Percentiles rank a stretch among this genome's conserved stretches.
These are phyloP conservation scores for Halisarca cf. caerulea DNA, from an alignment of 37 sponge, comb jelly and placozoan genomes.

Conservation along the genomic window DNA sequence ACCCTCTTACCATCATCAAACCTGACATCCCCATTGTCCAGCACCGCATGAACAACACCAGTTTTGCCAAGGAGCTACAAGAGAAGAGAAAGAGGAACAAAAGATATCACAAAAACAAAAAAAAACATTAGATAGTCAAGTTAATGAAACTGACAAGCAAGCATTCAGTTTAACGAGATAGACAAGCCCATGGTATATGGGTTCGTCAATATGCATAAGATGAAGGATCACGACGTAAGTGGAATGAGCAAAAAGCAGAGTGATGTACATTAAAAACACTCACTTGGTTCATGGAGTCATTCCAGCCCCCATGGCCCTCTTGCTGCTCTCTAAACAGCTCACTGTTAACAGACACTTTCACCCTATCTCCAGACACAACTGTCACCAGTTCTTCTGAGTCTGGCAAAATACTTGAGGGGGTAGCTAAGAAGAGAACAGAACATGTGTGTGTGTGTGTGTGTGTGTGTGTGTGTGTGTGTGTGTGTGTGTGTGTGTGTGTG, in stretches of 20 bases:
- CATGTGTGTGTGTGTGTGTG: neutral
- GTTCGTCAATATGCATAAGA: neutral
- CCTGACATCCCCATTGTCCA: slow-evolving; percentile 70
- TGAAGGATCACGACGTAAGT: too few species aligned
- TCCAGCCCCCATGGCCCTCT: slow-evolving; percentile 94
- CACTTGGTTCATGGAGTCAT: slow-evolving; percentile 72
- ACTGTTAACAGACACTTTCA: slow-evolving; percentile 69
- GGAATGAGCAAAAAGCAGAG: neutral
- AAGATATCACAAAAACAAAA: too few species aligned
- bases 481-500: too few species aligned
- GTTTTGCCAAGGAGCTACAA: slow-evolving; percentile 14
- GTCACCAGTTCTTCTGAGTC: neutral
- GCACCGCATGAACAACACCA: slow-evolving; percentile 51
- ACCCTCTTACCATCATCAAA: slow-evolving; percentile 40
- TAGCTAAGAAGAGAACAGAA: neutral
- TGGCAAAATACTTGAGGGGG: slow-evolving; percentile 2
- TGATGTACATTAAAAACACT: neutral
- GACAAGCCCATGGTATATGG: too few species aligned
- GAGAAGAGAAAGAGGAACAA: too few species aligned
- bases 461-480: neutral
- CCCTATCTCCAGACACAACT: slow-evolving; percentile 69
- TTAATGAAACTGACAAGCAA: too few species aligned
- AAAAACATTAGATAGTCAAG: too few species aligned
- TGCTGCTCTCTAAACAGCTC: slow-evolving; percentile 81
- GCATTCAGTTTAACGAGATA: too few species aligned